A percentile compares a stretch with the other conserved stretches of the same genome.
phyloP scores from a whole-genome alignment of 2,113 vertebrate species.

The Colossoma macropomum region DNA sequence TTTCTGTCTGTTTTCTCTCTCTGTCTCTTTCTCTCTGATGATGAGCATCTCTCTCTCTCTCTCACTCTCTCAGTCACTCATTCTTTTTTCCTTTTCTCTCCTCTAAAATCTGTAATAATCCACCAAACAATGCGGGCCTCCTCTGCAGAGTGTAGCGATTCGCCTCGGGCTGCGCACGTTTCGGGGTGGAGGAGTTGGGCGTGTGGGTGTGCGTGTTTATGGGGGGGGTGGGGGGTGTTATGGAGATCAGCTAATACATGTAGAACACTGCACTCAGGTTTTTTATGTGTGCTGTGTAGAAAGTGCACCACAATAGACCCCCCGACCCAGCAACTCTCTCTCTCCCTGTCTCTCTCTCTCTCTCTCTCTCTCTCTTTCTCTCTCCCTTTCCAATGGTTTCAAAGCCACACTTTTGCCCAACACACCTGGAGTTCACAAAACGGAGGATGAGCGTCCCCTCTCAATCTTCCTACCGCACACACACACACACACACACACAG shows the following conservation, averaged over 20 bases:
- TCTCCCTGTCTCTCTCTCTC: slow-evolving; percentile 29
- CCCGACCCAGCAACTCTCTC: slow-evolving; percentile 57
- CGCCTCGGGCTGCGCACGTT: slow-evolving; percentile 76
- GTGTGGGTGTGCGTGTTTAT: slow-evolving; percentile 27
- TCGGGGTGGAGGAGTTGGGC: slow-evolving; percentile 11
- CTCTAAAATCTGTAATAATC: slow-evolving; percentile 86
- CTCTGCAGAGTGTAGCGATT: slow-evolving; percentile 83
- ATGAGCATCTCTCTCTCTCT: slow-evolving; percentile 70
- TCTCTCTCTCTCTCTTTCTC: neutral
- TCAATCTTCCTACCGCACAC: slow-evolving; percentile 39
- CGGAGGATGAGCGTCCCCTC: slow-evolving; percentile 57
- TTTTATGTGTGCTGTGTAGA: slow-evolving; percentile 80
- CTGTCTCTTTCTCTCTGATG: slow-evolving; percentile 77
- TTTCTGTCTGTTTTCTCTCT: slow-evolving; percentile 57
- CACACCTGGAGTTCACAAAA: slow-evolving; percentile 90
- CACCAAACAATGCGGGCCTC: slow-evolving; percentile 84
- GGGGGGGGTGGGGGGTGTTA: slow-evolving; percentile 72
- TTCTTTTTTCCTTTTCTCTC: slow-evolving; percentile 62
- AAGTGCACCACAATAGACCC: slow-evolving; percentile 78
- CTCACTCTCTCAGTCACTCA: slow-evolving; percentile 77
- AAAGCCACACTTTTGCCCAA: slow-evolving; percentile 67
- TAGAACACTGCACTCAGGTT: slow-evolving; percentile 84
- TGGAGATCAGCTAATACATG: slow-evolving; percentile 86
- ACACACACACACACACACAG: slow-evolving; percentile 61
- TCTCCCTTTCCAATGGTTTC: slow-evolving; percentile 59